These are phyloP conservation scores for Dendrophyllia cribrosa DNA, from an alignment of 64 coral and sea anemone species.

Conservation along the genomic window DNA sequence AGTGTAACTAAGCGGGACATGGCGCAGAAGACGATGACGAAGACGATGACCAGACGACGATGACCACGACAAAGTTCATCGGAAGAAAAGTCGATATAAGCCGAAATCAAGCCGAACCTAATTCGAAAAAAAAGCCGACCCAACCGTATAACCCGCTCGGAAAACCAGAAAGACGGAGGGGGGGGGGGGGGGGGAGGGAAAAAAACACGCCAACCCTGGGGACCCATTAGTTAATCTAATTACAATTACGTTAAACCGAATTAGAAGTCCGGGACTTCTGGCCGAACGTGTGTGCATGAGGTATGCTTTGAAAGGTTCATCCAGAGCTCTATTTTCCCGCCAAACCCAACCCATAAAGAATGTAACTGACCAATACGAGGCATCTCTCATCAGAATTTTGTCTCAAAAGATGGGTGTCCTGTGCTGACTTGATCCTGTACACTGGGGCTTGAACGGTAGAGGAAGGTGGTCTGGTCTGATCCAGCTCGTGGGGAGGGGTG, in stretches of 20 bases:
- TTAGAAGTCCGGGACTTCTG: neutral
- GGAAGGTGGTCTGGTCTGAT: no score
- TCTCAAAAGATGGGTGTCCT: no score
- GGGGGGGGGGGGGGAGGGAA: no score
- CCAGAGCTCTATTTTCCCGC: slow-evolving; percentile 4
- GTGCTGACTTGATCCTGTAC: no score
- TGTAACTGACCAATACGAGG: neutral
- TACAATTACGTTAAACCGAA: slow-evolving; percentile 11
- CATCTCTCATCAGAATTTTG: neutral
- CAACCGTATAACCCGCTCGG: slow-evolving; percentile 4
- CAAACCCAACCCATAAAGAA: neutral
- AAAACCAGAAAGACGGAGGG: neutral
- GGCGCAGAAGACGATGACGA: neutral
- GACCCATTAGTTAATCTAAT: neutral
- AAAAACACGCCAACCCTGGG: neutral
- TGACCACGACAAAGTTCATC: neutral
- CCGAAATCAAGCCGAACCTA: neutral
- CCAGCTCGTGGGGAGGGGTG: no score
- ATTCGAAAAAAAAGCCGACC: neutral
- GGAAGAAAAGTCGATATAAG: neutral
- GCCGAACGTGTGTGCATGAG: slow-evolving; percentile 7
- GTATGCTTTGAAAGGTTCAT: slow-evolving; percentile 42
- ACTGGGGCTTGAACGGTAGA: no score
- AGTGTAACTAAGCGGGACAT: neutral
- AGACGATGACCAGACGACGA: neutral